Conservation (phyloP, 2,888 invertebrate genomes). For the Oligia fasciuncula region DNA sequence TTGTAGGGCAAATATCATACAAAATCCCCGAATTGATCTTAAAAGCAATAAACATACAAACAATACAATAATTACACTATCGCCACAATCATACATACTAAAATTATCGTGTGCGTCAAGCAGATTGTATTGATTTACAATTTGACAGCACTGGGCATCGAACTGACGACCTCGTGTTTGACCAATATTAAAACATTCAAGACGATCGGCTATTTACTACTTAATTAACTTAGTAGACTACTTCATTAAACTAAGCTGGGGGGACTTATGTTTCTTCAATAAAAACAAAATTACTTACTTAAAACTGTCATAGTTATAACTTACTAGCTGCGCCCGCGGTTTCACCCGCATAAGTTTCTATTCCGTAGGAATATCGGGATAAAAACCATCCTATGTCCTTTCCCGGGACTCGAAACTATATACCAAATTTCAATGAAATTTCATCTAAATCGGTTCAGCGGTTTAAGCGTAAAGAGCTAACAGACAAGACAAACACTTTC, state of each 20-base stretch:
- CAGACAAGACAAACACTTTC: no score
- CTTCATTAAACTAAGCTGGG: background rate
- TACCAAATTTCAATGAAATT: no score
- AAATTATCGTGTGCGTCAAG: slow-evolving; percentile 2
- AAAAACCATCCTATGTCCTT: no score
- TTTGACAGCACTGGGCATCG: background rate
- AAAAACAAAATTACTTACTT: background rate
- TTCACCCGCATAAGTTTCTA: no score
- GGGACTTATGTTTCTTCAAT: no score
- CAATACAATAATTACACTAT: slow-evolving; percentile 21
- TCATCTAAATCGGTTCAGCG: no score
- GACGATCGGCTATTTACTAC: background rate
- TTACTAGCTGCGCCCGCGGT: no score
- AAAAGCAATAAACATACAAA: slow-evolving; percentile 16
- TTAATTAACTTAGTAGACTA: background rate
- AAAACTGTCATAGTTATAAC: background rate
- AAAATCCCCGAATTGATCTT: background rate
- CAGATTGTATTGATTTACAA: slow-evolving; percentile 16
- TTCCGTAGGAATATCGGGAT: no score
- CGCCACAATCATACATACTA: background rate
- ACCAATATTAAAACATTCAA: slow-evolving; percentile 4
- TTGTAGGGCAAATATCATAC: background rate
- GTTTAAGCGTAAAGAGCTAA: no score
- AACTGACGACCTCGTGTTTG: background rate
- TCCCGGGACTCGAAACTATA: no score